phyloP scores from a whole-genome alignment of 2,113 vertebrate genomes.

The Eulacestoma nigropectus region DNA sequence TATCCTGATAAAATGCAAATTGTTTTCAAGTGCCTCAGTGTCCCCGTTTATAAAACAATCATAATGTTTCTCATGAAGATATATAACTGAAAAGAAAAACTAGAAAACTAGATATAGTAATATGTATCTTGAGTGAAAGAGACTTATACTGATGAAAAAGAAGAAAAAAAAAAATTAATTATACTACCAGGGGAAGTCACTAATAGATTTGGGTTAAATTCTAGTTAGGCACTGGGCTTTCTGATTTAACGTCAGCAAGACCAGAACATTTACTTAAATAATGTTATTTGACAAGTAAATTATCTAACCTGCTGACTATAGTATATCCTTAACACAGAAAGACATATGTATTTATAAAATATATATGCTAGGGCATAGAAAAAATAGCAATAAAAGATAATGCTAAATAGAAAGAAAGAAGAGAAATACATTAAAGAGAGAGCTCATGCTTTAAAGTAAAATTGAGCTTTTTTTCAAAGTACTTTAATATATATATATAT shows the following conservation, averaged over 20 bases:
- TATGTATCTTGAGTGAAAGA: neutral
- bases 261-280: neutral
- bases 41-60: neutral
- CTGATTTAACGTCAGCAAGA: neutral
- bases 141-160: neutral
- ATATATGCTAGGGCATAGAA: neutral
- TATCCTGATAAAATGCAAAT: neutral
- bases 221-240: neutral
- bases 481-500: neutral
- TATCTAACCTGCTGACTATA: neutral
- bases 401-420: neutral
- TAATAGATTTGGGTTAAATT: neutral
- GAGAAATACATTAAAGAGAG: neutral
- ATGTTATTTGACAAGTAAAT: neutral
- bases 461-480: neutral
- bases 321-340: neutral
- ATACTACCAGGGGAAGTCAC: neutral
- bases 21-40: neutral
- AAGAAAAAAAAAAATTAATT: neutral
- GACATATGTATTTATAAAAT: neutral
- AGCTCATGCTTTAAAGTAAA: neutral
- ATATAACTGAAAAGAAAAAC: neutral
- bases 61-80: neutral
- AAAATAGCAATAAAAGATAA: neutral
- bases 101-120: neutral